These are phyloP conservation scores for Mechanitis messenoides DNA, from an alignment of 2,888 invertebrate species.

Conservation along the genomic window DNA sequence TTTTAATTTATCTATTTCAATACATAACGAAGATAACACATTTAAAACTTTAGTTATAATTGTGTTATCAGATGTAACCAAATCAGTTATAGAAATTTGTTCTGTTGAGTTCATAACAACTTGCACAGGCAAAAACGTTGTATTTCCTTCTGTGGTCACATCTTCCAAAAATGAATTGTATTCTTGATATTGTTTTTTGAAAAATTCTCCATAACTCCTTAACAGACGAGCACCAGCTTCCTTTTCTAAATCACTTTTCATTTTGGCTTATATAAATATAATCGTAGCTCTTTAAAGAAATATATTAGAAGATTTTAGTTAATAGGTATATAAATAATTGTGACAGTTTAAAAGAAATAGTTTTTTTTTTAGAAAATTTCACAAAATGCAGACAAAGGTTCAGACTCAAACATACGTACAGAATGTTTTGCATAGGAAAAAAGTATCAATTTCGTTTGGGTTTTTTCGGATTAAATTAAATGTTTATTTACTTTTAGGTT, in stretches of 20 bases:
- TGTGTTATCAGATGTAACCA: slow-evolving; percentile 90
- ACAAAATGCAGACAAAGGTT: too few relatives aligned
- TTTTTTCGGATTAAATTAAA: too few relatives aligned
- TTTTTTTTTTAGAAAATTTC: too few relatives aligned
- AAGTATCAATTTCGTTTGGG: too few relatives aligned
- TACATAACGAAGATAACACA: slow-evolving; percentile 86
- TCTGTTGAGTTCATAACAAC: slow-evolving; percentile 73
- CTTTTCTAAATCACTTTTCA: slow-evolving; percentile 58
- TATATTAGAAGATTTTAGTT: too few relatives aligned
- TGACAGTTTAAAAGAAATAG: too few relatives aligned
- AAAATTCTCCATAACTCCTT: slow-evolving; percentile 65
- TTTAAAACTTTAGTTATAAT: slow-evolving; percentile 86
- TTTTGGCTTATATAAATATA: slow-evolving; percentile 22
- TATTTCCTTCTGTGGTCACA: slow-evolving; percentile 51
- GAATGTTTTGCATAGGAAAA: too few relatives aligned
- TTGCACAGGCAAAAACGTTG: slow-evolving; percentile 57
- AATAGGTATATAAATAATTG: too few relatives aligned
- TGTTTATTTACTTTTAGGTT: too few relatives aligned
- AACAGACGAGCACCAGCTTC: slow-evolving; percentile 62
- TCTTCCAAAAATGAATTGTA: slow-evolving; percentile 40
- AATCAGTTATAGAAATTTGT: slow-evolving; percentile 79
- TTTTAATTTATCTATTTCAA: slow-evolving; percentile 83
- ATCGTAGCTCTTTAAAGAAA: too few relatives aligned
- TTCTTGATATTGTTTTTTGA: slow-evolving; percentile 63
- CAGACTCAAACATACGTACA: too few relatives aligned